These are phyloP conservation scores for Uria aalge DNA, from an alignment of 2,113 vertebrate genomes.

Conservation along the genomic window DNA sequence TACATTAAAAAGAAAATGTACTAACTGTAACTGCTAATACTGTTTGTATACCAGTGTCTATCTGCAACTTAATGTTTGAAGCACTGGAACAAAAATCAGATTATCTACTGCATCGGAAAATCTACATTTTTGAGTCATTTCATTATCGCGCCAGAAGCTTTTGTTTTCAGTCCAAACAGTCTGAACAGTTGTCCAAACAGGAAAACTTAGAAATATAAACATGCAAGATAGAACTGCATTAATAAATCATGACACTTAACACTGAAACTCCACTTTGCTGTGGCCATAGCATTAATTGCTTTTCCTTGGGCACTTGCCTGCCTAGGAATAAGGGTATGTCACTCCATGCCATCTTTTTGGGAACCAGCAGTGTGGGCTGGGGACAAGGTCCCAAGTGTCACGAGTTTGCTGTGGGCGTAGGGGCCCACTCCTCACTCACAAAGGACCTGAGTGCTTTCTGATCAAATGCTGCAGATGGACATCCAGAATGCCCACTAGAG, in stretches of 20 bases:
- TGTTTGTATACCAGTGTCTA: background rate
- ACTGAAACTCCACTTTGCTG: background rate
- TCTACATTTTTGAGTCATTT: background rate
- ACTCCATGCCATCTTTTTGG: background rate
- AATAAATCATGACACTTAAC: background rate
- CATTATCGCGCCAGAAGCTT: background rate
- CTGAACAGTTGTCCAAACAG: constrained; percentile 52
- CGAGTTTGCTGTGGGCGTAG: background rate
- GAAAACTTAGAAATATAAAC: constrained; percentile 44
- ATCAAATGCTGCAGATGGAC: background rate
- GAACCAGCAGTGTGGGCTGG: background rate
- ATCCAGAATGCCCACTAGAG: background rate
- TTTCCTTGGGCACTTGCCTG: rapidly evolving
- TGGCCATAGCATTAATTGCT: background rate
- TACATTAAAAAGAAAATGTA: background rate
- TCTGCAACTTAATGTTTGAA: background rate
- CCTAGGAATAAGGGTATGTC: background rate
- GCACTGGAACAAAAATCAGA: background rate
- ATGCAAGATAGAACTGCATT: background rate
- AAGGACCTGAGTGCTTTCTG: background rate
- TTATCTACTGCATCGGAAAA: background rate
- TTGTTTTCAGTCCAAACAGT: constrained; percentile 55
- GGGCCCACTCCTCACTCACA: background rate
- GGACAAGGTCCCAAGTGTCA: background rate
- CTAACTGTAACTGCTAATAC: background rate